These are phyloP conservation scores for Drosophila mulleri DNA, from an alignment of 2,888 invertebrate genomes.

Conservation along the genomic window DNA sequence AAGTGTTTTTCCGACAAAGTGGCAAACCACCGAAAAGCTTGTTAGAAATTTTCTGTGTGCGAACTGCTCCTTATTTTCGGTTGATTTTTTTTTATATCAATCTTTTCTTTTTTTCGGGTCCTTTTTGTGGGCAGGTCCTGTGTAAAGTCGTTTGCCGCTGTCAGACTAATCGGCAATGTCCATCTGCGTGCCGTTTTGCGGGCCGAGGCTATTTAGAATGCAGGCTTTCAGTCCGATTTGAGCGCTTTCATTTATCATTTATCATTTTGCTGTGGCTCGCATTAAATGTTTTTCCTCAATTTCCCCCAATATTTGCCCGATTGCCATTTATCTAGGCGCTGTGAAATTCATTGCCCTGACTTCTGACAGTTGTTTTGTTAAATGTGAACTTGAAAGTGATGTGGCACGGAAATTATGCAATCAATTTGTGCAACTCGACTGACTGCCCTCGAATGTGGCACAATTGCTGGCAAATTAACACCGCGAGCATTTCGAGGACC, in stretches of 20 bases:
- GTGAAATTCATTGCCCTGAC: constrained; percentile 34
- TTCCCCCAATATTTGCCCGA: constrained; percentile 52
- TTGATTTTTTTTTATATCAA: constrained; percentile 8
- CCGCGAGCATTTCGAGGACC: constrained; percentile 41
- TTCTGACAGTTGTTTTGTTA: constrained; percentile 52
- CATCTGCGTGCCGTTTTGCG: constrained; percentile 71
- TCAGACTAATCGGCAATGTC: constrained; percentile 68
- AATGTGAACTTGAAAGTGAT: constrained; percentile 73
- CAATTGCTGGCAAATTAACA: constrained; percentile 34
- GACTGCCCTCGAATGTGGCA: constrained; percentile 38
- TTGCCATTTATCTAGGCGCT: constrained; percentile 39
- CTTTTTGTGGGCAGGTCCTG: constrained; percentile 22
- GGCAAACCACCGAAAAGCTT: constrained; percentile 50
- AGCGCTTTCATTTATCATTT: constrained; percentile 55
- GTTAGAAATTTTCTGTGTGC: constrained; percentile 46
- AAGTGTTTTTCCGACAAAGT: constrained; percentile 60
- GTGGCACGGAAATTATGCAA: constrained; percentile 76
- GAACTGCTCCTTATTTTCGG: constrained; percentile 18
- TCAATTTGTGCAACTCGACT: constrained; percentile 76
- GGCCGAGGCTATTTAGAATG: constrained; percentile 39
- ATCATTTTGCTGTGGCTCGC: constrained; percentile 66
- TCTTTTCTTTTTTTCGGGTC: constrained; percentile 1
- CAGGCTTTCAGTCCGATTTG: constrained; percentile 46
- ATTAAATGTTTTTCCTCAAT: constrained; percentile 78
- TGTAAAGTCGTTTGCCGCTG: constrained; percentile 43